These are phyloP conservation scores for Ophion costatus DNA, from an alignment of 2,888 invertebrate genomes.

Conservation along the genomic window DNA sequence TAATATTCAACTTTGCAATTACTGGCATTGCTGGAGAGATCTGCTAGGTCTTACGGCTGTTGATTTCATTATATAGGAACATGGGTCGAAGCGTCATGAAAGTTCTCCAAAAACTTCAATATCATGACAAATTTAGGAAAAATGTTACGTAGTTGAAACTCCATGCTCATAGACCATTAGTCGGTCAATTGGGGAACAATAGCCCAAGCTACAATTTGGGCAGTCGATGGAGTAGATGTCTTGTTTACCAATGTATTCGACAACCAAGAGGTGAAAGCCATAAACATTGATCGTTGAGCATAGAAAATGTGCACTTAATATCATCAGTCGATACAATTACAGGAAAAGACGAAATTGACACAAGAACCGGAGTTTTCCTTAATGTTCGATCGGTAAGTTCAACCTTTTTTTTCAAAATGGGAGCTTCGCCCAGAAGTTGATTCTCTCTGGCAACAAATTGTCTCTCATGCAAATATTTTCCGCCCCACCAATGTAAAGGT, in stretches of 20 bases:
- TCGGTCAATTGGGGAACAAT: not conserved
- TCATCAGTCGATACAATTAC: not conserved
- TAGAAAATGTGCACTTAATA: not conserved
- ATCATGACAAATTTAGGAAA: not conserved
- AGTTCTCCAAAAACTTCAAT: not conserved
- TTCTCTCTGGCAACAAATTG: slow-evolving; percentile 85
- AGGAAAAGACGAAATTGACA: not conserved
- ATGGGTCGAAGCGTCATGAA: not conserved
- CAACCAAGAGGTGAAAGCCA: not conserved
- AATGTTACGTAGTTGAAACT: not conserved
- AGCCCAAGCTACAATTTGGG: not conserved
- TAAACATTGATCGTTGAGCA: not conserved
- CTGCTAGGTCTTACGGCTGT: not conserved
- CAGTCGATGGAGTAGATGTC: not conserved
- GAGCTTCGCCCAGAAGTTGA: slow-evolving; percentile 87
- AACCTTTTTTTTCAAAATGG: slow-evolving; percentile 64
- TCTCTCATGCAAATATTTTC: slow-evolving; percentile 84
- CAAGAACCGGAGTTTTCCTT: not conserved
- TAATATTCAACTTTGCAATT: not conserved
- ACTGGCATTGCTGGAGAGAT: not conserved
- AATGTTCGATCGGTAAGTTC: not conserved
- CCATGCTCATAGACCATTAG: not conserved
- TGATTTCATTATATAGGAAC: not conserved
- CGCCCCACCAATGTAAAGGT: slow-evolving; percentile 84
- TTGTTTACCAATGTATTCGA: not conserved